These are phyloP conservation scores for Panurus biarmicus DNA, from an alignment of 2,113 vertebrate genomes.

Conservation along the genomic window DNA sequence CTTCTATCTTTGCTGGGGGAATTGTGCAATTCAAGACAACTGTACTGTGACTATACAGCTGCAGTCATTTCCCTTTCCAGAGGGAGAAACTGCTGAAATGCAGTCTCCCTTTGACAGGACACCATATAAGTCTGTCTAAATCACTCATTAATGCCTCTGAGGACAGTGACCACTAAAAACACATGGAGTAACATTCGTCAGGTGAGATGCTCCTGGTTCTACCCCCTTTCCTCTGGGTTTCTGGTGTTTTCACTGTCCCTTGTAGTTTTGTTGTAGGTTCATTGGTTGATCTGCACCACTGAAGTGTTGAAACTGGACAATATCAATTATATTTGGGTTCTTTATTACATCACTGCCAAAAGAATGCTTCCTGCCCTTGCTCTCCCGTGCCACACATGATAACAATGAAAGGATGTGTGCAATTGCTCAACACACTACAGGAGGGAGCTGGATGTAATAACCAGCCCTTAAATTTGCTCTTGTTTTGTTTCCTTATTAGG, in stretches of 20 bases:
- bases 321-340: background rate
- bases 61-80: background rate
- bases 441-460: background rate
- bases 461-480: background rate
- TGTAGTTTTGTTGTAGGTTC: background rate
- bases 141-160: background rate
- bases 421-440: background rate
- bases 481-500: background rate
- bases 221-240: background rate
- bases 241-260: background rate
- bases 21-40: background rate
- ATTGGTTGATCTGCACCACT: background rate
- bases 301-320: background rate
- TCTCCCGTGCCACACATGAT: rapidly evolving
- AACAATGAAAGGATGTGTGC: background rate
- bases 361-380: background rate
- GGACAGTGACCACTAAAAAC: background rate
- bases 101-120: background rate
- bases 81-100: background rate
- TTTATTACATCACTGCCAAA: background rate
- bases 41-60: background rate
- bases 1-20: background rate
- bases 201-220: background rate
- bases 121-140: background rate
- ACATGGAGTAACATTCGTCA: rapidly evolving